Conservation (phyloP, 2,888 invertebrate species). For the Gisinianus flammeolus region DNA sequence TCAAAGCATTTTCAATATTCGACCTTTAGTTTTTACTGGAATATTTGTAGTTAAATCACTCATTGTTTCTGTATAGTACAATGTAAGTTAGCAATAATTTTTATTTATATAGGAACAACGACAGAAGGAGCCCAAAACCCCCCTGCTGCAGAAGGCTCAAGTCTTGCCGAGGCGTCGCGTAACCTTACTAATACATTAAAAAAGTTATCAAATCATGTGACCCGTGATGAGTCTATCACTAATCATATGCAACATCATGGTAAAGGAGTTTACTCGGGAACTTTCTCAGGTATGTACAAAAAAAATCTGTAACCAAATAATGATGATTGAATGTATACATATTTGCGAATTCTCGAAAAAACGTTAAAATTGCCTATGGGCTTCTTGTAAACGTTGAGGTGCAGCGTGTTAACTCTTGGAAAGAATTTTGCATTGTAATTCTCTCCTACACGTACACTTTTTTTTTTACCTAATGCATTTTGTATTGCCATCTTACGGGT, state of each 20-base stretch:
- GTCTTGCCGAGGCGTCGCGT: constrained; percentile 86
- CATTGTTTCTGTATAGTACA: background rate
- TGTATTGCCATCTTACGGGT: background rate
- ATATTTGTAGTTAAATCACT: background rate
- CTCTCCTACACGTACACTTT: background rate
- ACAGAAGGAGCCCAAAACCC: constrained; percentile 26
- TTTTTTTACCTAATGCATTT: background rate
- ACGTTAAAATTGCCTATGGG: background rate
- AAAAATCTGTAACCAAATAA: too few relatives aligned
- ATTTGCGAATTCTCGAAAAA: background rate
- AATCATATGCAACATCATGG: constrained; percentile 93
- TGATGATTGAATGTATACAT: too few relatives aligned
- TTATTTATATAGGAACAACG: constrained; percentile 33
- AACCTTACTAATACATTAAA: constrained; percentile 90
- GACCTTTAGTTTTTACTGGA: background rate
- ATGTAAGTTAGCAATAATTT: too few relatives aligned
- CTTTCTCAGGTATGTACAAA: constrained; percentile 72
- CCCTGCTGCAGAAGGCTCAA: constrained; percentile 60
- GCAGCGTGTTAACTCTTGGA: background rate
- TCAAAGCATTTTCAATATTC: background rate
- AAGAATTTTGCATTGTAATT: background rate
- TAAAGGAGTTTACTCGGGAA: constrained; percentile 94
- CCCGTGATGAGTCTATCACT: constrained; percentile 74
- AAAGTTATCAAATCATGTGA: constrained; percentile 86
- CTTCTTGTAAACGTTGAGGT: background rate